Evolutionary conservation across 2,113 vertebrate species (phyloP).

Genomic region (Alaudala cheleensis): DNA sequence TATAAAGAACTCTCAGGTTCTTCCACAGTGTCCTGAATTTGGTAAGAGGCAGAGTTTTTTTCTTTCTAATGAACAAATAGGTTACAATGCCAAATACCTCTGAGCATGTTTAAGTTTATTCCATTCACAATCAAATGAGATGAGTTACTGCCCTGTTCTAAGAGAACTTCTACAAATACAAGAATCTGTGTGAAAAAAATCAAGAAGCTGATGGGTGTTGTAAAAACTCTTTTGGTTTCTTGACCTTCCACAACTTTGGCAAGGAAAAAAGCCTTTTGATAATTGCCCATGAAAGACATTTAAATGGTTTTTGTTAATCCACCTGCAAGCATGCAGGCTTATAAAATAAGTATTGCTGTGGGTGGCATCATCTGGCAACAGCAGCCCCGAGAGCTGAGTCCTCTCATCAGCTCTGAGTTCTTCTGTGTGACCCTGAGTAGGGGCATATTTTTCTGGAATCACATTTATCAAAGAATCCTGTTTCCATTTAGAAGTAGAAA

Average conservation of each 20-base stretch:
- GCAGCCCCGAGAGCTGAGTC: neutral
- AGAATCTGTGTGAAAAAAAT: neutral
- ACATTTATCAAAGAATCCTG: neutral
- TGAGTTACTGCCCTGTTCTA: neutral
- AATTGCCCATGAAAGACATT: neutral
- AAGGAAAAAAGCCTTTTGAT: neutral
- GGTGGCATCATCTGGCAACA: neutral
- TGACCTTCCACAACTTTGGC: neutral
- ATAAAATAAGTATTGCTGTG: rapidly evolving
- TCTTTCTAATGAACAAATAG: neutral
- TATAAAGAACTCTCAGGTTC: neutral
- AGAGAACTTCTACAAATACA: neutral
- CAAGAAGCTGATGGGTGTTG: neutral
- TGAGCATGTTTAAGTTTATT: neutral
- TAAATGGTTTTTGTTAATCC: neutral
- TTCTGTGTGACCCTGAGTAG: neutral
- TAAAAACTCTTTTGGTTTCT: neutral
- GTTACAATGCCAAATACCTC: neutral
- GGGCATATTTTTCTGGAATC: neutral
- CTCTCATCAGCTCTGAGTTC: neutral
- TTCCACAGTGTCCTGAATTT: neutral
- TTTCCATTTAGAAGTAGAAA: neutral
- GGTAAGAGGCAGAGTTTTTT: rapidly evolving
- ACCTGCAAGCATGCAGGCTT: neutral
- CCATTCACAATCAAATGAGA: neutral